These are phyloP conservation scores for Epiblema foenella DNA, from an alignment of 2,888 invertebrate species.

Conservation along the genomic window DNA sequence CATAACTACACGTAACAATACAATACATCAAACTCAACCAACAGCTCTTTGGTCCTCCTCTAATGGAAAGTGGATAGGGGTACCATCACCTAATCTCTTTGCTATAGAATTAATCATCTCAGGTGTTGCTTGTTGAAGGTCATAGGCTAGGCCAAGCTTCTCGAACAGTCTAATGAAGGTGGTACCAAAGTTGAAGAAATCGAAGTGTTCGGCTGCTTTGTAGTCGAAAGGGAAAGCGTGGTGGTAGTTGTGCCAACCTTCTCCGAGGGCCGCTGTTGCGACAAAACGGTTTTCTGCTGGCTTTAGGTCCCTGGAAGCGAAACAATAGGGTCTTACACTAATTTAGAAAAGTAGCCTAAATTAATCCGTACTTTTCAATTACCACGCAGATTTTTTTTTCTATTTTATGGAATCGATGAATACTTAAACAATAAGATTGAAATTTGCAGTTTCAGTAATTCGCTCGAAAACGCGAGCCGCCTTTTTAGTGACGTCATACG, in stretches of 20 bases:
- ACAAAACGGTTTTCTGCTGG: constrained; percentile 88
- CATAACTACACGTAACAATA: background rate
- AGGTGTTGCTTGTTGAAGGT: constrained; percentile 72
- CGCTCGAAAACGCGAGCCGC: too few species aligned
- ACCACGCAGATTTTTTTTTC: too few species aligned
- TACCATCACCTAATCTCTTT: constrained; percentile 75
- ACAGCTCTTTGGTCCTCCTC: constrained; percentile 48
- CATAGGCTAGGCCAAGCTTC: constrained; percentile 77
- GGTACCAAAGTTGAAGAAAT: constrained; percentile 73
- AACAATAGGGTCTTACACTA: too few species aligned
- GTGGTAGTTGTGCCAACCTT: constrained; percentile 92
- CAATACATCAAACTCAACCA: constrained; percentile 47
- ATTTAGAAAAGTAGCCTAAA: too few species aligned
- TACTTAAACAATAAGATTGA: too few species aligned
- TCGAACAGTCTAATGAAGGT: constrained; percentile 70
- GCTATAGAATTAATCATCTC: constrained; percentile 75
- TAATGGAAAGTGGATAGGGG: constrained; percentile 70
- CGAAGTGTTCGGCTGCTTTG: constrained; percentile 84
- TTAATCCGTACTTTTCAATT: too few species aligned
- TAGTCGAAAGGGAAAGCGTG: constrained; percentile 90
- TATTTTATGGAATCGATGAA: too few species aligned
- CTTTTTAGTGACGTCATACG: too few species aligned
- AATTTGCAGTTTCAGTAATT: too few species aligned
- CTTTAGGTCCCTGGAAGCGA: constrained; percentile 80
- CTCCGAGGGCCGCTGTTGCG: constrained; percentile 84